A percentile compares a stretch with the other conserved stretches of the same genome.
phyloP scores from a whole-genome alignment of 1,140 invertebrate genomes.

The Goniozus legneri region DNA sequence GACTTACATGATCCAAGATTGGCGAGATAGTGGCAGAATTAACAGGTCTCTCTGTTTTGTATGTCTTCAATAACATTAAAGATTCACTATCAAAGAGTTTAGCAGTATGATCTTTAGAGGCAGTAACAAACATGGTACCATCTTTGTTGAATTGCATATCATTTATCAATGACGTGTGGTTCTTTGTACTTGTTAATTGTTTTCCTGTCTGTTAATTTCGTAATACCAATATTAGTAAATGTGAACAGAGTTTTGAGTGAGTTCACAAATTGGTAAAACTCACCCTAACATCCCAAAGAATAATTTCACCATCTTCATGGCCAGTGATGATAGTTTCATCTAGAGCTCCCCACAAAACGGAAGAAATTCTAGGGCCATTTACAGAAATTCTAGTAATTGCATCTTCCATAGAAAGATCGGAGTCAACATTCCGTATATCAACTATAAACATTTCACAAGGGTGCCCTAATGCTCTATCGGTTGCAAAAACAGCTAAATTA shows the following conservation, averaged over 20 bases:
- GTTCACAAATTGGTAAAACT: constrained; percentile 23
- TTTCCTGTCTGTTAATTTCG: constrained; percentile 78
- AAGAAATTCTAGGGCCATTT: constrained; percentile 79
- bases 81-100: constrained; percentile 89
- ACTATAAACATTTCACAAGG: constrained; percentile 87
- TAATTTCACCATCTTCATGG: constrained; percentile 89
- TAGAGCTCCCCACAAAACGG: constrained; percentile 86
- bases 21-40: constrained; percentile 97
- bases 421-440: constrained; percentile 72
- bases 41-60: constrained; percentile 93
- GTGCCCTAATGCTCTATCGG: constrained; percentile 87
- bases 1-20: constrained; percentile 81
- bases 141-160: constrained; percentile 95
- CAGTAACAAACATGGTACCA: constrained; percentile 93
- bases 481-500: constrained; percentile 87
- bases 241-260: too few species aligned
- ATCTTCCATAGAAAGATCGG: constrained; percentile 53
- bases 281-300: constrained; percentile 87
- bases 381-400: constrained; percentile 65
- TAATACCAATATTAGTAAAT: too few species aligned
- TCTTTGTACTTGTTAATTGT: constrained; percentile 69
- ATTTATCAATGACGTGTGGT: constrained; percentile 85
- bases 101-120: constrained; percentile 90
- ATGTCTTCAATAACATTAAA: constrained; percentile 85
- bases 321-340: constrained; percentile 92